Evolutionary conservation across 2,797 vertebrate species (phyloP), one percentile per base, ranked within the genome.

Genomic region (Protonibea diacanthus): DNA sequence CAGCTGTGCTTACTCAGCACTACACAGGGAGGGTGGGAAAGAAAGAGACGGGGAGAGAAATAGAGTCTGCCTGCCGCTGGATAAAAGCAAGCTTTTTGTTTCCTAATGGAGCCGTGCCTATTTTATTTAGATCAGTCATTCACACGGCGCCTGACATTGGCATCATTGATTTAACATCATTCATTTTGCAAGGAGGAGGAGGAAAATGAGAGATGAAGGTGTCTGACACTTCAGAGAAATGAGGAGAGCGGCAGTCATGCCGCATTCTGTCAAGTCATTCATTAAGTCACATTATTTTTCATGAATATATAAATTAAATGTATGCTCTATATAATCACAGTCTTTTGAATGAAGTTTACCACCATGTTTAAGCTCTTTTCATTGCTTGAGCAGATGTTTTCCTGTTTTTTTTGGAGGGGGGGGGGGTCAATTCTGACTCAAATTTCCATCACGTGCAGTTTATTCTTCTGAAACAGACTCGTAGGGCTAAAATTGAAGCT

Each of bases 1-100:
- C 92, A 94, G 91, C 89, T 91, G 71, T 91, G 94, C 93, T 95
- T 92, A 93, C 90, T 80, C 79, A 85, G 94, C 91, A 93, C 70
- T 77, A 70, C 71, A 48, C 59, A 59, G 58, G 59, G 53, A 55
- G 42, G 57, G 51, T 61, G 76, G 62, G 66, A 58, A 60, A 68
- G 73, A 62, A 63, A 49, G 73, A 79, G 71, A 67, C 20, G 15
- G 53, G 69, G 55, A 72, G 71, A 63, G 47, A 63, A 38, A 71
- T n/a, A 66, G 52, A 72, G 67, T 64, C 48, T 91, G 94, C 92
- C 92, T 90, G 83, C 91, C 49, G 86, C 74, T 63, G 66, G 88
- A 90, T 91, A 87, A 94, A 94, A 94, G 91, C 92, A 82, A 90
- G 92, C 92, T 84, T 93, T 91, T 91, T 86, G 88, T 89, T 94